A percentile compares a stretch with the other conserved stretches of the same genome.
Evolutionary conservation across 2,113 vertebrate genomes (phyloP).

Genomic region (Equus przewalskii): DNA sequence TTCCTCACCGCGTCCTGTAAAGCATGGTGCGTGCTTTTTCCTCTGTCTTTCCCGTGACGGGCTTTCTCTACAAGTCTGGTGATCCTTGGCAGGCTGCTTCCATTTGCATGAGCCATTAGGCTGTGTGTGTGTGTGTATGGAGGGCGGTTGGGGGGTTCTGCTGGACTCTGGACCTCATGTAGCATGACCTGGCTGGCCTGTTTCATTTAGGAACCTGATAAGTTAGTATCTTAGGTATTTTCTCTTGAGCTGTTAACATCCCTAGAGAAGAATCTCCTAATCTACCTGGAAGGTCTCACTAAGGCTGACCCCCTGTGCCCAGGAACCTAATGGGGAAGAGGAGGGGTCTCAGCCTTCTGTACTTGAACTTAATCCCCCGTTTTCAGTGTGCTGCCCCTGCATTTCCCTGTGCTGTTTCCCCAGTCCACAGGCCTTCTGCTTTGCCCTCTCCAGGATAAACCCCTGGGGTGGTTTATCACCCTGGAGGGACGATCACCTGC

Average conservation of each 20-base stretch:
- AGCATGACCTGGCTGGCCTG: neutral
- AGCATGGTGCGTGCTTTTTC: neutral
- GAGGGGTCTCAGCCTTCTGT: neutral
- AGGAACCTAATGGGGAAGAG: neutral
- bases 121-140: neutral
- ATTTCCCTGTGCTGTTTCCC: neutral
- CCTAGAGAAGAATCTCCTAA: neutral
- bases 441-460: neutral
- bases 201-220: neutral
- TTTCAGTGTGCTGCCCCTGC: neutral
- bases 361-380: neutral
- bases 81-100: neutral
- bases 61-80: neutral
- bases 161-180: neutral
- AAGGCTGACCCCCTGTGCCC: neutral
- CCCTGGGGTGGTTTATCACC: neutral
- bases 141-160: rapidly evolving
- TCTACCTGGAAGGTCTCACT: neutral
- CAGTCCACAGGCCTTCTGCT: neutral
- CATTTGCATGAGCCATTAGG: neutral
- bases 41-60: neutral
- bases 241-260: neutral
- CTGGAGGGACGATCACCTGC: neutral
- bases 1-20: neutral
- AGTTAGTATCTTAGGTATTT: neutral